Evolutionary conservation across 2,113 vertebrate species (phyloP).

Genomic region (Eolophus roseicapilla): DNA sequence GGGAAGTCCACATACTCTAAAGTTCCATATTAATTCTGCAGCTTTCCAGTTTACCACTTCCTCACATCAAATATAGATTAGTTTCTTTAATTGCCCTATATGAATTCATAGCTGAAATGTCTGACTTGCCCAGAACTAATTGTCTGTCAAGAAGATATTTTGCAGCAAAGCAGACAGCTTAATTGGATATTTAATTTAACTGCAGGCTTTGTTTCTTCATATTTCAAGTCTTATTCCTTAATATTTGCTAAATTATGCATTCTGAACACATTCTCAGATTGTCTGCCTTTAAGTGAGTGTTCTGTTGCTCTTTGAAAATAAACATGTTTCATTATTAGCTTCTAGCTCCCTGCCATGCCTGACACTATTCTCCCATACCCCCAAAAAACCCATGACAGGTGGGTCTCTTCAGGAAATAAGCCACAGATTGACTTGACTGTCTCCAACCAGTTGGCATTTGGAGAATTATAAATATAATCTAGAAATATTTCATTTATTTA

Average conservation of each 20-base stretch:
- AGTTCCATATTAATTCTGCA: neutral
- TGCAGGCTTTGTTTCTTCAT: conserved; percentile 54
- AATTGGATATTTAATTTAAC: conserved; percentile 77
- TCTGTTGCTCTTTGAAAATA: conserved; percentile 2
- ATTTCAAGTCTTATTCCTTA: conserved; percentile 54
- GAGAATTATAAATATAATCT: neutral
- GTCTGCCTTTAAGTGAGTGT: neutral
- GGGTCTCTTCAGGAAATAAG: neutral
- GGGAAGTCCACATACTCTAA: neutral
- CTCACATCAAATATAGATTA: conserved; percentile 61
- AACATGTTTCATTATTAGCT: neutral
- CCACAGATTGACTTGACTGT: neutral
- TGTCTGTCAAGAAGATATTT: conserved; percentile 72
- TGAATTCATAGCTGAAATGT: conserved; percentile 63
- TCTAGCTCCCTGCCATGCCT: neutral
- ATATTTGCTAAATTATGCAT: conserved; percentile 36
- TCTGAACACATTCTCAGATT: conserved; percentile 17
- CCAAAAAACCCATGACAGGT: neutral
- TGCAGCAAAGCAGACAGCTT: conserved; percentile 72
- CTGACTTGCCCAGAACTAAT: conserved; percentile 74
- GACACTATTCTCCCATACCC: neutral
- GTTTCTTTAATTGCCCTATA: conserved; percentile 68
- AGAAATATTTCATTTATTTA: neutral
- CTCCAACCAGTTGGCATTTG: neutral
- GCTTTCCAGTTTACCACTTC: conserved; percentile 33